phyloP scores from a whole-genome alignment of 2,797 vertebrate genomes.

The Neosilurus mollespiculum region DNA sequence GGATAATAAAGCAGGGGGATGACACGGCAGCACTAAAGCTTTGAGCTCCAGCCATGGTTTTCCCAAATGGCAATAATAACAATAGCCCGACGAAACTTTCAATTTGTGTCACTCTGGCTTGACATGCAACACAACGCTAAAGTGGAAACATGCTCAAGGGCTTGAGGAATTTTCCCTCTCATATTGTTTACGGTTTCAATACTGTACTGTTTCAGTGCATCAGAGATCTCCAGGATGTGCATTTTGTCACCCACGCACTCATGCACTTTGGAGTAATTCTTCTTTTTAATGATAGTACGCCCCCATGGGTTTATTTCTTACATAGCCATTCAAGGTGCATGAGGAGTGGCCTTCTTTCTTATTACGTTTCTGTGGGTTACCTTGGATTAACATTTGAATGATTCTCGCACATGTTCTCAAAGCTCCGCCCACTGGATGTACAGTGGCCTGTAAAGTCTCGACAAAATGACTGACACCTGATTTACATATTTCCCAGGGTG shows the following conservation, averaged over 20 bases:
- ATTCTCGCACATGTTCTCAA: not conserved
- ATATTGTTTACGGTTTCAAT: not conserved
- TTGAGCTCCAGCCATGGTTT: not conserved
- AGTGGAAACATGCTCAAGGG: constrained; percentile 3
- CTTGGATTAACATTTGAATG: not conserved
- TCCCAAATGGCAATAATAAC: not conserved
- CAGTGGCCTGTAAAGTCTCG: not conserved
- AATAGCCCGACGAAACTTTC: constrained; percentile 10
- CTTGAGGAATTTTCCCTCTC: not conserved
- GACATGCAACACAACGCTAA: not conserved
- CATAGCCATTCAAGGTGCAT: not conserved
- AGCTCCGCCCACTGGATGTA: not conserved
- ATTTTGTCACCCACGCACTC: too few species aligned
- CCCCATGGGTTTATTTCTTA: not conserved
- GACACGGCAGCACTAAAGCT: not conserved
- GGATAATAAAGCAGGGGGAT: not conserved
- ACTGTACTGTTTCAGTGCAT: not conserved
- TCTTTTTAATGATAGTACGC: not conserved
- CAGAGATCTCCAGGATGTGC: too few species aligned
- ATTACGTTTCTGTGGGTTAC: not conserved
- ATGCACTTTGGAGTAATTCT: not conserved
- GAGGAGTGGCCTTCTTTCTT: not conserved
- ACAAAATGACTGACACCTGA: not conserved
- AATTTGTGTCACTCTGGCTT: not conserved
- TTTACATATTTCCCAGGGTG: too few species aligned